Conservation (phyloP, 2,113 vertebrate genomes). For the Montifringilla adamsi region DNA sequence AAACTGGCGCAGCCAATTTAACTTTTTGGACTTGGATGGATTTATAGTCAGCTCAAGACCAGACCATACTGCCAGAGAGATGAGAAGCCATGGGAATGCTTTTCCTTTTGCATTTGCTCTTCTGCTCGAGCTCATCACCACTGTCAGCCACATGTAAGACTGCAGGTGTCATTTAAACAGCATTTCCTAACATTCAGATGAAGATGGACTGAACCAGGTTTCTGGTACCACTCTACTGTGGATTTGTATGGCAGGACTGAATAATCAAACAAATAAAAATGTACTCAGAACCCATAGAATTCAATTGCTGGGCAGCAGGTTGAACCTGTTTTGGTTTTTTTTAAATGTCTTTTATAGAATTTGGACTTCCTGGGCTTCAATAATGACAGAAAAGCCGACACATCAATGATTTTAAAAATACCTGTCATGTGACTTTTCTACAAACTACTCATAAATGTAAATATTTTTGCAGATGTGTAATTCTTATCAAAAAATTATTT, state of each 20-base stretch:
- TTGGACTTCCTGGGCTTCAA: neutral
- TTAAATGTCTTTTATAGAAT: neutral
- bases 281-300: neutral
- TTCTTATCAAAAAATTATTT: neutral
- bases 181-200: neutral
- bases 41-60: neutral
- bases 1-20: neutral
- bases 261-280: neutral
- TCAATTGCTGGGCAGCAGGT: fast-evolving
- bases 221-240: neutral
- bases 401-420: neutral
- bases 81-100: neutral
- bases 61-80: neutral
- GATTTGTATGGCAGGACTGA: neutral
- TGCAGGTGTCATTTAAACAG: neutral
- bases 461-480: neutral
- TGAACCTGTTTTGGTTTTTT: neutral
- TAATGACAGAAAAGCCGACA: neutral
- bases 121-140: neutral
- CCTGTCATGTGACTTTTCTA: neutral
- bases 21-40: neutral
- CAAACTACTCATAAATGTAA: neutral
- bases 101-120: neutral
- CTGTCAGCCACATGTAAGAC: fast-evolving
- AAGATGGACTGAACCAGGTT: neutral